Evolutionary conservation across 2,888 invertebrate genomes (phyloP), one percentile per base, ranked within the genome.

Genomic region (Polia nebulosa): DNA sequence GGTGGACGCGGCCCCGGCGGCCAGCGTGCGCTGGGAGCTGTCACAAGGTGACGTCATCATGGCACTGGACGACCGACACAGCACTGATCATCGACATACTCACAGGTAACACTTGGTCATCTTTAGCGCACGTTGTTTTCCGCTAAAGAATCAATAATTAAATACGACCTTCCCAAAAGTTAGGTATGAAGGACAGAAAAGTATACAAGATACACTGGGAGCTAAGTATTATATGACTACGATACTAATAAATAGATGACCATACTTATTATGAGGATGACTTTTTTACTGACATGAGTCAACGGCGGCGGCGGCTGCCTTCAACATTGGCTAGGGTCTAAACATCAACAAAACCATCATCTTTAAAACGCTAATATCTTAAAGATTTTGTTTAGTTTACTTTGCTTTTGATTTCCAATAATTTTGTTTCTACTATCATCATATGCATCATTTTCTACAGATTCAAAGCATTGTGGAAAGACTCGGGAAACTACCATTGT

Each of bases 401-500:
- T 36, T 11, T 11, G 11, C 36, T 25, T 15, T 47, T 25, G 22
- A 15, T 47, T 47, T 15, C 17, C 47, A 47, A 27, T 15, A 25
- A 8, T 49, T 13, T 47, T 5, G 11, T 25, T 9, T 25, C 11
- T 47, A 13, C 11, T 39, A 39, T n/a, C 6, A 41, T 27, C 4
- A 8, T 29, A 8, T n/a, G n/a, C 15, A 17, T 57, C 0, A 41
- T 15, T 39, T 56, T 52, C 1, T 32, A 20, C 67, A 94, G 95
- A 44, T 94, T 95, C 63, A 76, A 72, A 11, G 92, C 93, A 0
- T 47, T 78, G 9, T 80, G 80, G 59, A 89, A 87, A 11, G 94
- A 95, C 71, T 91, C 94, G 0, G 95, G 94, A 0, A 84, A 84
- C 11, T 95, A 94, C 58, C 86, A 89, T n/a, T 95, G 95, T 44